Conservation (phyloP, 2,113 vertebrate species). For the Cavia aperea region DNA sequence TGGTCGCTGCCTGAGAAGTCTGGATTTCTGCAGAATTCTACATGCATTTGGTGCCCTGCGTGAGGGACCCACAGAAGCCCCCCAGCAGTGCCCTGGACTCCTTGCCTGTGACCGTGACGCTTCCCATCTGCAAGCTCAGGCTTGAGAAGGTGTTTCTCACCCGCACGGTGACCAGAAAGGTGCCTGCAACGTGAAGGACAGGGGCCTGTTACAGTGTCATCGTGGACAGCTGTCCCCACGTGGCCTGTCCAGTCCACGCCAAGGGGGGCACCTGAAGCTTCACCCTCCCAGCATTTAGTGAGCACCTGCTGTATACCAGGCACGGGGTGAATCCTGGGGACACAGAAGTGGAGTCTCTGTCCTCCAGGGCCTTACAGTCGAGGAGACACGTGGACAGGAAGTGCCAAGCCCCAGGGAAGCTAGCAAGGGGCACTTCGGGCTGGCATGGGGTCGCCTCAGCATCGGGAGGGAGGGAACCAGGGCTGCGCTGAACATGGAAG, state of each 20-base stretch:
- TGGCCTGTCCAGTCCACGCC: too few relatives aligned
- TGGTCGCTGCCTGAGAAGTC: not conserved
- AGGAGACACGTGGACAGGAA: not conserved
- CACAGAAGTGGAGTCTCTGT: not conserved
- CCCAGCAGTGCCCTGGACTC: not conserved
- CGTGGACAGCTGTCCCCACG: not conserved
- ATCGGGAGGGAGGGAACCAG: not conserved
- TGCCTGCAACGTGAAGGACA: conserved; percentile 73
- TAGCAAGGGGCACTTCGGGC: not conserved
- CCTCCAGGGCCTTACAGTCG: not conserved
- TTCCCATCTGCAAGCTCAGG: conserved; percentile 79
- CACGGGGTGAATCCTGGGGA: not conserved
- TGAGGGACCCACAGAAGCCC: not conserved
- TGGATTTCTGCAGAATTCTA: not conserved
- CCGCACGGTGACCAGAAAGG: conserved; percentile 77
- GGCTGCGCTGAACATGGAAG: not conserved
- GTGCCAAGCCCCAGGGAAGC: not conserved
- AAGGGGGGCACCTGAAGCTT: too few relatives aligned
- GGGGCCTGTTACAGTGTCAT: not conserved
- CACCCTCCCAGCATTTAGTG: not conserved
- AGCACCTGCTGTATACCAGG: not conserved
- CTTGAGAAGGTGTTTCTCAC: conserved; percentile 82
- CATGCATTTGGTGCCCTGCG: not conserved
- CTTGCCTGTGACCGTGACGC: conserved; percentile 75
- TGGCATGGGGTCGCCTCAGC: not conserved